Evolutionary conservation across 2,797 vertebrate genomes (phyloP).

Genomic region (Gobionotothen gibberifrons): DNA sequence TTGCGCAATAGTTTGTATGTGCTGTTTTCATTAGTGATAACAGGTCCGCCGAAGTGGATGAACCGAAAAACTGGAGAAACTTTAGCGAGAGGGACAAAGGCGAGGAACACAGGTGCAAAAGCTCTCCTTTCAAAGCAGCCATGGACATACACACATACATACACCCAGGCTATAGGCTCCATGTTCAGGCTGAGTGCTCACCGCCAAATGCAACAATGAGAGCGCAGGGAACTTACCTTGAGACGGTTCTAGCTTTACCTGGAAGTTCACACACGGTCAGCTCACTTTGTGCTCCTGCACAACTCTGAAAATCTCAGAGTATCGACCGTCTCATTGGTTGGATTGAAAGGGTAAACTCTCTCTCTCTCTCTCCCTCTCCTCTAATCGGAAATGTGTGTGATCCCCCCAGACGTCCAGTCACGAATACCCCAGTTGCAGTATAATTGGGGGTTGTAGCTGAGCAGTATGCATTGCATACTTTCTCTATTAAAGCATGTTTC

Average conservation of each 20-base stretch:
- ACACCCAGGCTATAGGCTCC: slow-evolving; percentile 58
- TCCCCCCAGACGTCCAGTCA: slow-evolving; percentile 80
- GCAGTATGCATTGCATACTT: slow-evolving; percentile 83
- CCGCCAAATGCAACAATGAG: slow-evolving; percentile 34
- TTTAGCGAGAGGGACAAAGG: slow-evolving; percentile 59
- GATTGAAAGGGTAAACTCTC: slow-evolving; percentile 70
- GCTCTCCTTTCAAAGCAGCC: slow-evolving; percentile 49
- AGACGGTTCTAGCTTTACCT: slow-evolving; percentile 71
- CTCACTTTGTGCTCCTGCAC: slow-evolving; percentile 71
- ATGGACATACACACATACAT: slow-evolving; percentile 11
- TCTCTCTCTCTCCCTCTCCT: slow-evolving; percentile 54
- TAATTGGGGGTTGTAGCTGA: slow-evolving; percentile 78
- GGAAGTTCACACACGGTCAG: slow-evolving; percentile 67
- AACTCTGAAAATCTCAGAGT: slow-evolving; percentile 73
- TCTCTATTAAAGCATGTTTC: slow-evolving; percentile 85
- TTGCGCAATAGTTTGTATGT: slow-evolving; percentile 70
- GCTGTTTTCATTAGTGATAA: slow-evolving; percentile 36
- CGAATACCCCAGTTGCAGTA: slow-evolving; percentile 81
- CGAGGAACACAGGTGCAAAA: slow-evolving; percentile 77
- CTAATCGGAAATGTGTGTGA: slow-evolving; percentile 83
- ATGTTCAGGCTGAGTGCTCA: slow-evolving; percentile 55
- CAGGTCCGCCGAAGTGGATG: slow-evolving; percentile 52
- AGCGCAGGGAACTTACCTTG: slow-evolving; percentile 68
- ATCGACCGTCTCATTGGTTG: slow-evolving; percentile 77
- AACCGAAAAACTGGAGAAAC: slow-evolving; percentile 33